Evolutionary conservation across 2,888 invertebrate genomes (phyloP).

Genomic region (Eledona agricola): DNA sequence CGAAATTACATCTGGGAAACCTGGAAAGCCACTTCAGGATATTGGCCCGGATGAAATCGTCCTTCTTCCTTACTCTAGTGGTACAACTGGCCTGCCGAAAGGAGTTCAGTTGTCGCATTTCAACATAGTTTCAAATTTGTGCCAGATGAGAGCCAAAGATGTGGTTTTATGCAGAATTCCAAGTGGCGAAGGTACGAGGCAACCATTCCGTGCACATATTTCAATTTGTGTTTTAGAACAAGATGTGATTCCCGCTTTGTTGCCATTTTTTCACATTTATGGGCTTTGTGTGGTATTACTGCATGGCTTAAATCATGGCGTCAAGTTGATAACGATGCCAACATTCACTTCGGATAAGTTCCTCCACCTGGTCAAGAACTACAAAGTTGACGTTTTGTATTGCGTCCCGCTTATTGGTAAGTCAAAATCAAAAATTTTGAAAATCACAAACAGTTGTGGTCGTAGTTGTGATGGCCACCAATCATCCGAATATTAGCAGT

Average conservation of each 20-base stretch:
- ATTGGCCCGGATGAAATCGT: conserved; percentile 66
- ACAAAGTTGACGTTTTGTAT: conserved; percentile 11
- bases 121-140: conserved; percentile 46
- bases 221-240: conserved; percentile 40
- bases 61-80: conserved; percentile 82
- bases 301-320: conserved; percentile 58
- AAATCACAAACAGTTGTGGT: conserved; percentile 35
- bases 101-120: conserved; percentile 70
- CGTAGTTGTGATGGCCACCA: conserved; percentile 74
- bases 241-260: conserved; percentile 54
- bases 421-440: conserved; percentile 2
- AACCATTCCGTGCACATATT: background rate
- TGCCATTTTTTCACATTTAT: conserved; percentile 67
- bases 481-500: conserved; percentile 67
- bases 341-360: conserved; percentile 40
- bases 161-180: too few species aligned
- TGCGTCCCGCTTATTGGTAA: conserved; percentile 23
- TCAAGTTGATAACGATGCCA: conserved; percentile 62
- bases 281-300: conserved; percentile 62
- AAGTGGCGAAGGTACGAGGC: background rate
- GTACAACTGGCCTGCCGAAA: conserved; percentile 84
- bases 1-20: conserved; percentile 63
- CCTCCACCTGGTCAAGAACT: conserved; percentile 18
- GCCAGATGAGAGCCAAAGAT: conserved; percentile 40
- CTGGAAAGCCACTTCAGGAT: conserved; percentile 62